Base-by-base conservation (phyloP, 1,140 invertebrate genomes). In the Hypothenemus hampei region DNA sequence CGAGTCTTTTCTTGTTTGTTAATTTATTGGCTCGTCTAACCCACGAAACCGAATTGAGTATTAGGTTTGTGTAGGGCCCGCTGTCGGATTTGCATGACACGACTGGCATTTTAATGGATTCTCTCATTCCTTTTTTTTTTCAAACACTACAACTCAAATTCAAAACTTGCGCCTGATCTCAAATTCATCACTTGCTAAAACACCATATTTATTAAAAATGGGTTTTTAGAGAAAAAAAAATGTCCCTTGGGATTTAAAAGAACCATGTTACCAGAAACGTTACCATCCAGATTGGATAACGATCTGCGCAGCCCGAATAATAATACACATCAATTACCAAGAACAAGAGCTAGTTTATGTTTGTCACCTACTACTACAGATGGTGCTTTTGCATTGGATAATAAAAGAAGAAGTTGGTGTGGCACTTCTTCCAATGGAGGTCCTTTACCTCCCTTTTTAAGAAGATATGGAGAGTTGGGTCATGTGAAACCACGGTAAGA, bases 401-500 rank as follows among this genome's bases (percentile, higher is more conserved):
- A 65, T 41, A 67, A 69, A 36, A 57, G 68, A 31, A 59, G 64
- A 29, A 69, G 68, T 48, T 69, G 68, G 68, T 69, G 68, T 35
- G 68, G 68, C 23, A 68, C 66, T 19, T 63, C 67, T 8, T 62
- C 67, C 20, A 39, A 13, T 23, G 46, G 45, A 0, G 54, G 61
- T 37, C 35, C 51, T 22, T 57, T 33, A 11, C 54, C 48, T 15
- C 47, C 49, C 21, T 62, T 48, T 53, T 45, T 61, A 40, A 66
- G 58, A 40, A 59, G 67, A 37, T 69, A 69, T 46, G 67, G 67
- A n/a, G 67, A 69, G 59, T 48, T 69, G 53, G 67, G 67, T 33
- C 67, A 69, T 48, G 61, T 68, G 51, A 67, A 68, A 48, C 65
- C 64, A 60, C 66, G 67, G 67, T 69, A 69, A 64, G 62, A 29